These are phyloP conservation scores for Myxocyprinus asiaticus DNA, from an alignment of 2,113 vertebrate species.

Conservation along the genomic window DNA sequence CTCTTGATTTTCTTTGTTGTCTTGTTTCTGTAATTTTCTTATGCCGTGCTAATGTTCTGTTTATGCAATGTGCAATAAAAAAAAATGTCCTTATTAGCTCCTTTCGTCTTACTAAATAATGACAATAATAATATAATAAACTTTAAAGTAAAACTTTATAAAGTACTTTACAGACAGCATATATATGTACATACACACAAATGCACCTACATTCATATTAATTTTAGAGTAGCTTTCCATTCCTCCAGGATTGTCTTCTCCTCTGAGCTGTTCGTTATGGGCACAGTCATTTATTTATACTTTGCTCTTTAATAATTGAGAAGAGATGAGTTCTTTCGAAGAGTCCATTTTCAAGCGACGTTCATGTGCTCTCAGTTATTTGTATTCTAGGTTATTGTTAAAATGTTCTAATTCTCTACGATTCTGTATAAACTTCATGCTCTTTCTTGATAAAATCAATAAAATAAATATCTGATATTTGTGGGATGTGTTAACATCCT, in stretches of 20 bases:
- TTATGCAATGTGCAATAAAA: no score
- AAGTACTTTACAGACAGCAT: background rate
- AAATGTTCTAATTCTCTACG: background rate
- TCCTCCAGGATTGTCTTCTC: conserved; percentile 25
- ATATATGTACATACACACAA: background rate
- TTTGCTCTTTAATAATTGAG: conserved; percentile 68
- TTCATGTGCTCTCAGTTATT: background rate
- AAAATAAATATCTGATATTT: background rate
- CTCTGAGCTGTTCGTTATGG: conserved; percentile 3
- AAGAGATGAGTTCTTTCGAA: conserved; percentile 45
- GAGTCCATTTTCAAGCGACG: background rate
- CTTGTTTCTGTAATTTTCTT: no score
- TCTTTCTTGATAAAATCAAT: background rate
- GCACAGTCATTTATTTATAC: conserved; percentile 64
- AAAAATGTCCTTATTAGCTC: no score
- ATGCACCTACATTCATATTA: background rate
- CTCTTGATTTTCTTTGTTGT: no score
- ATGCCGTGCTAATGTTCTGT: no score
- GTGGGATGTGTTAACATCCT: background rate
- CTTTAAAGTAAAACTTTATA: no score
- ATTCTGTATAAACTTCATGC: background rate
- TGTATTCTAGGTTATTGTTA: background rate
- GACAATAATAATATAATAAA: no score
- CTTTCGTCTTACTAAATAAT: no score
- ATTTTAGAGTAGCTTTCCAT: background rate